Conservation (phyloP, 2,797 vertebrate species). For the Limnodromus scolopaceus region DNA sequence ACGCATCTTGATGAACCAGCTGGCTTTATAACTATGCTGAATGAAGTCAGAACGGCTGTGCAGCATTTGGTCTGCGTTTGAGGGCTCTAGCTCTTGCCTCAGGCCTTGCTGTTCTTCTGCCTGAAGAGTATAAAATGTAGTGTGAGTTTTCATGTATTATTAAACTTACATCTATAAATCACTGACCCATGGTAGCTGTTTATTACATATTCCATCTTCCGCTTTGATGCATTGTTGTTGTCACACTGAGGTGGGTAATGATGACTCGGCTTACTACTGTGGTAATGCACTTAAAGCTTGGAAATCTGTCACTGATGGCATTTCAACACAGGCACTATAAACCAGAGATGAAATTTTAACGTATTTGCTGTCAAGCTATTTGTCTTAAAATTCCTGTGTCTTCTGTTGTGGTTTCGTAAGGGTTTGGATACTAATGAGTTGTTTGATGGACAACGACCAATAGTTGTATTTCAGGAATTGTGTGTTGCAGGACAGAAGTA, state of each 20-base stretch:
- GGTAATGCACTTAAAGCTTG: conserved; percentile 51
- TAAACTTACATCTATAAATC: conserved; percentile 49
- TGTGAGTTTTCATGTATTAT: conserved; percentile 24
- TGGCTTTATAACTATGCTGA: neutral
- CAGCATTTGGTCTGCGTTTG: neutral
- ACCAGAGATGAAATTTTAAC: conserved; percentile 27
- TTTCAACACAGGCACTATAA: neutral
- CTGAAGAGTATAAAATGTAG: conserved; percentile 1
- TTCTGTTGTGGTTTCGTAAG: neutral
- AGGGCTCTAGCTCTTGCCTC: neutral
- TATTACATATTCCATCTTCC: conserved; percentile 50
- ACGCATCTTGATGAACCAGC: neutral
- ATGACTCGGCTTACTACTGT: conserved; percentile 43
- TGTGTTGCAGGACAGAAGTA: neutral
- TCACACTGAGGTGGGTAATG: conserved; percentile 38
- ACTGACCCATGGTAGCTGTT: conserved; percentile 35
- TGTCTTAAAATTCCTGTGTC: neutral
- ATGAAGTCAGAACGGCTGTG: neutral
- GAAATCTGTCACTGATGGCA: conserved; percentile 49
- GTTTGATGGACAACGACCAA: neutral
- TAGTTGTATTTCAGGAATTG: neutral
- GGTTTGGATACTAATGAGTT: neutral
- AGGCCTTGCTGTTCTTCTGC: neutral
- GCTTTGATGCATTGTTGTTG: conserved; percentile 59
- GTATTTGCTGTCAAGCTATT: conserved; percentile 12